Conservation (phyloP, 2,888 invertebrate genomes). For the Plebejus melissa region DNA sequence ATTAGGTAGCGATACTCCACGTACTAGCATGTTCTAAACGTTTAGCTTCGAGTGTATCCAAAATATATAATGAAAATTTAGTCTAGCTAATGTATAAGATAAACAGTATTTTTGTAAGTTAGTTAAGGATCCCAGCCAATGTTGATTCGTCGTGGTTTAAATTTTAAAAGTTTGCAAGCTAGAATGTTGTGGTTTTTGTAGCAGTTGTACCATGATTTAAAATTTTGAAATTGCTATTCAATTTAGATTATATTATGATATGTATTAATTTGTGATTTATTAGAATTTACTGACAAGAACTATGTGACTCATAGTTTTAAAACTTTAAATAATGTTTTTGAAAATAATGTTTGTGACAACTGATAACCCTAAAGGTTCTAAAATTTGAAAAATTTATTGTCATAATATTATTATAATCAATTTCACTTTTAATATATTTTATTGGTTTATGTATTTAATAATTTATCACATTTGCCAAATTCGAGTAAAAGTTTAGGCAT, state of each 20-base stretch:
- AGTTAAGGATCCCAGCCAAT: constrained; percentile 23
- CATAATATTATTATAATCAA: not conserved
- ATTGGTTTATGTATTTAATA: not conserved
- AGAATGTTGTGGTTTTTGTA: not conserved
- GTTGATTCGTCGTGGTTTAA: not conserved
- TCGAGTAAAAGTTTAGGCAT: not conserved
- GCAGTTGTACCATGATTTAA: not conserved
- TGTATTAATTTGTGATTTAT: not conserved
- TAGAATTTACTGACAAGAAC: not conserved
- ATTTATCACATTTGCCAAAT: not conserved
- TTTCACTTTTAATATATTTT: not conserved
- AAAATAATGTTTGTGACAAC: not conserved
- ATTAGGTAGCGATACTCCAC: not conserved
- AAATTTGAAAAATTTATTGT: not conserved
- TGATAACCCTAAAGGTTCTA: not conserved
- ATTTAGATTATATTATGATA: not conserved
- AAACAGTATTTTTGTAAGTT: constrained; percentile 28
- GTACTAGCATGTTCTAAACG: constrained; percentile 20
- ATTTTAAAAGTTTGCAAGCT: not conserved
- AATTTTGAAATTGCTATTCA: not conserved
- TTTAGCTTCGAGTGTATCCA: constrained; percentile 40
- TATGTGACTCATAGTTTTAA: not conserved
- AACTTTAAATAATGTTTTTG: not conserved
- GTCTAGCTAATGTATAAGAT: constrained; percentile 23
- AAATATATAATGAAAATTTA: constrained; percentile 31